Evolutionary conservation across 2,888 invertebrate genomes (phyloP).

Genomic region (Nemoura dubitans): DNA sequence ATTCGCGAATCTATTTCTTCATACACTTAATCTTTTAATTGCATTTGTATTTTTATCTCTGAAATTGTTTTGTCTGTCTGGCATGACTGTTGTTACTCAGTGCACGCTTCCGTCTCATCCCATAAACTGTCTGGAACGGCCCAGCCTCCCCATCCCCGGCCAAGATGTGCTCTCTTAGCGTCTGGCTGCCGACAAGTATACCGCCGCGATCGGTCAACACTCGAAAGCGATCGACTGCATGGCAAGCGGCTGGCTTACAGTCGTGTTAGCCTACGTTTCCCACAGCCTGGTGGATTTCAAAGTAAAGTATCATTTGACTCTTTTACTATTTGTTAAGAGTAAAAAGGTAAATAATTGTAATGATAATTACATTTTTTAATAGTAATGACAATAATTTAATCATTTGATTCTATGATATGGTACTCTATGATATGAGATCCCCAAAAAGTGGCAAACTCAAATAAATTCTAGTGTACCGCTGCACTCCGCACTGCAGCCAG

Average conservation of each 20-base stretch:
- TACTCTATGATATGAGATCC: no score
- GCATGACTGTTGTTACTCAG: not conserved
- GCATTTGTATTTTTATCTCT: slow-evolving; percentile 13
- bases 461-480: no score
- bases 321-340: no score
- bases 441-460: no score
- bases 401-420: no score
- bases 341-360: no score
- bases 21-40: slow-evolving; percentile 14
- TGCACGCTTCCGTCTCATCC: not conserved
- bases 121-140: not conserved
- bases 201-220: not conserved
- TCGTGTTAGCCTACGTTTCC: no score
- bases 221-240: not conserved
- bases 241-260: no score
- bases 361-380: no score
- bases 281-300: no score
- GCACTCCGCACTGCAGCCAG: not conserved
- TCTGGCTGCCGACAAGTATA: not conserved
- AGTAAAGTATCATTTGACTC: no score
- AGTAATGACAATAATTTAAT: no score
- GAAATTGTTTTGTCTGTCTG: not conserved
- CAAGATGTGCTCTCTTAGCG: not conserved
- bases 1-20: not conserved
- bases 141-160: not conserved